phyloP scores from a whole-genome alignment of 2,888 invertebrate genomes.

The Siphlonurus alternatus region DNA sequence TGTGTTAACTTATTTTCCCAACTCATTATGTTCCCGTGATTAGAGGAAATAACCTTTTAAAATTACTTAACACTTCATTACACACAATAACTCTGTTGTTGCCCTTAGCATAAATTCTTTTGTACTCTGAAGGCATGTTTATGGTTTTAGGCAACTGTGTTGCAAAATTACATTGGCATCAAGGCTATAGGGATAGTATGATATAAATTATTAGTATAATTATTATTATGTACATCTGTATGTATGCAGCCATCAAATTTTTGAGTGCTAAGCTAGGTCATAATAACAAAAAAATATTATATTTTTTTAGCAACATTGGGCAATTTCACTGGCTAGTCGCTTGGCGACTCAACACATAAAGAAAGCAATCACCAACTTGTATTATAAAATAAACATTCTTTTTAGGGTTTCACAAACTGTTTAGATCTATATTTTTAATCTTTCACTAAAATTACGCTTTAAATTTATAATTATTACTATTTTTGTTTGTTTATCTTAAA shows the following conservation, averaged over 20 bases:
- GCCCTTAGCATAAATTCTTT: neutral
- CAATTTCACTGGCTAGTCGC: constrained; percentile 3
- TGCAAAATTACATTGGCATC: neutral
- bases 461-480: neutral
- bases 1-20: too few relatives aligned
- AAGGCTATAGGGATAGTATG: constrained; percentile 1
- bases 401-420: constrained; percentile 4
- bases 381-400: constrained; percentile 4
- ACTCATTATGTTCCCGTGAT: too few relatives aligned
- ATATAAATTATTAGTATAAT: neutral
- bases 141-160: neutral
- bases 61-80: neutral
- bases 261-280: neutral
- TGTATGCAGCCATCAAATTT: neutral
- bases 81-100: neutral
- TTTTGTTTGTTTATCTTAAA: neutral
- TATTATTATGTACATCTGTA: neutral
- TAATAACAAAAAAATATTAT: neutral
- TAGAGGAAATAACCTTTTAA: too few relatives aligned
- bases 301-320: neutral
- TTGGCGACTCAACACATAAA: constrained; percentile 2
- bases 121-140: constrained; percentile 1
- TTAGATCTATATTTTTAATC: neutral
- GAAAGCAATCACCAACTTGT: constrained; percentile 3
- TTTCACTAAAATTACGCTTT: neutral